Conservation (phyloP, 1,140 invertebrate genomes). For the Platyscapa corneri region DNA sequence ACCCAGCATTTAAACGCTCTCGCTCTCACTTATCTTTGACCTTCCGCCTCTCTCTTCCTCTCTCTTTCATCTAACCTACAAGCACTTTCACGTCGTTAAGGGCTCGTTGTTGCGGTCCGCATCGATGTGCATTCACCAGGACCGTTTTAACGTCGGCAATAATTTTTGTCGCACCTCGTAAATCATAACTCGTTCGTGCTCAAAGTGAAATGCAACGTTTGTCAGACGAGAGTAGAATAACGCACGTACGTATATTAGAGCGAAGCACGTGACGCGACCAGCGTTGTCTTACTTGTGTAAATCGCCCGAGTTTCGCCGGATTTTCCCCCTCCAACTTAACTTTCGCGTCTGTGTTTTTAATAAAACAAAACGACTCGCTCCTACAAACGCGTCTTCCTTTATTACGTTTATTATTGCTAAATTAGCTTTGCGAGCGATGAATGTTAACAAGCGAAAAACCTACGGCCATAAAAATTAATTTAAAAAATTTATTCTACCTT, state of each 20-base stretch:
- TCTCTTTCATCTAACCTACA: constrained; percentile 37
- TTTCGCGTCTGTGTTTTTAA: constrained; percentile 36
- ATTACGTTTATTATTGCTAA: neutral
- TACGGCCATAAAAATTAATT: too few species aligned
- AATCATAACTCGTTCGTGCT: constrained; percentile 60
- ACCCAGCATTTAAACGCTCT: constrained; percentile 17
- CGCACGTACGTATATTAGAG: constrained; percentile 17
- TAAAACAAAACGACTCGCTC: neutral
- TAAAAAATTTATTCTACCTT: too few species aligned
- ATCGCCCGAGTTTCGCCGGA: neutral
- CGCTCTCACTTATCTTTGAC: neutral
- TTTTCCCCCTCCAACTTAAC: neutral
- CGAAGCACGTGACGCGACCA: neutral
- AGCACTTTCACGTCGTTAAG: constrained; percentile 54
- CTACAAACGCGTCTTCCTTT: too few species aligned
- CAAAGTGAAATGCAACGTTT: constrained; percentile 51
- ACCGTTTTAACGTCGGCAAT: constrained; percentile 65
- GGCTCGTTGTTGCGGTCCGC: constrained; percentile 53
- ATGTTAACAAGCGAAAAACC: neutral
- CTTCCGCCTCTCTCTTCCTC: neutral
- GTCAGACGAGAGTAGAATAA: constrained; percentile 36
- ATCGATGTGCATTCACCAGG: constrained; percentile 36
- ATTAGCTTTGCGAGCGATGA: too few species aligned
- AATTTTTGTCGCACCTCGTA: constrained; percentile 65
- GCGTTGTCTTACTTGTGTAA: neutral